Conservation (phyloP, 1,140 invertebrate genomes). For the Zaprionus lachaisei region DNA sequence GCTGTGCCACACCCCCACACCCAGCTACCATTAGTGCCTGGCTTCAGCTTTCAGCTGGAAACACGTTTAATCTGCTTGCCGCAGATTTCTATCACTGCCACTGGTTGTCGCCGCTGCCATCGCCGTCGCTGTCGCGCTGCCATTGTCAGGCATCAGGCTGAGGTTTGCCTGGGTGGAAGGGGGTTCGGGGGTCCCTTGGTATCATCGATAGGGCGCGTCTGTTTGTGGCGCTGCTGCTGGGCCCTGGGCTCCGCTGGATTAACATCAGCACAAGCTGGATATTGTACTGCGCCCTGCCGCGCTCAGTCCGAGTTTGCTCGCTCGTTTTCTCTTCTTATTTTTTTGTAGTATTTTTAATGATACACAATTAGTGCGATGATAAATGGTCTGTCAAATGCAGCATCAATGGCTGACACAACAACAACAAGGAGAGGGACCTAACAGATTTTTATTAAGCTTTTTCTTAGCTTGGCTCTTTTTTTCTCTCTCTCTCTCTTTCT, state of each 20-base stretch:
- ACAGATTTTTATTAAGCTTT: constrained; percentile 29
- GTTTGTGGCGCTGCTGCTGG: constrained; percentile 24
- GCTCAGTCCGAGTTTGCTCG: constrained; percentile 14
- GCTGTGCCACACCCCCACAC: not conserved
- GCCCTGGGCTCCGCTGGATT: constrained; percentile 56
- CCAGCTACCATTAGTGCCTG: constrained; percentile 12
- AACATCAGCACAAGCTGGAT: constrained; percentile 53
- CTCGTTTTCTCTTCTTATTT: constrained; percentile 16
- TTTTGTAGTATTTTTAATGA: constrained; percentile 69
- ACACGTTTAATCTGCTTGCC: constrained; percentile 81
- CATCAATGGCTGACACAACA: constrained; percentile 61
- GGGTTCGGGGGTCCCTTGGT: not conserved
- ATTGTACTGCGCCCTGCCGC: constrained; percentile 30
- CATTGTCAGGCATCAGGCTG: constrained; percentile 67
- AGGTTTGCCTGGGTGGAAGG: not conserved
- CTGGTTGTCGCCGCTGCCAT: constrained; percentile 51
- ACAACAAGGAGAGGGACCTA: constrained; percentile 35
- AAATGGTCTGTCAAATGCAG: constrained; percentile 84
- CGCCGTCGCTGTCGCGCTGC: constrained; percentile 37
- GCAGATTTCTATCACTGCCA: constrained; percentile 82
- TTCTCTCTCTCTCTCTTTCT: not conserved
- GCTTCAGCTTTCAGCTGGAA: constrained; percentile 35
- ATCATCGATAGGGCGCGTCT: constrained; percentile 30
- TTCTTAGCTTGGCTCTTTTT: constrained; percentile 14
- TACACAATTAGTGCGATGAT: constrained; percentile 84